Evolutionary conservation across 2,888 invertebrate genomes (phyloP).

Genomic region (Drosophila algonquin): DNA sequence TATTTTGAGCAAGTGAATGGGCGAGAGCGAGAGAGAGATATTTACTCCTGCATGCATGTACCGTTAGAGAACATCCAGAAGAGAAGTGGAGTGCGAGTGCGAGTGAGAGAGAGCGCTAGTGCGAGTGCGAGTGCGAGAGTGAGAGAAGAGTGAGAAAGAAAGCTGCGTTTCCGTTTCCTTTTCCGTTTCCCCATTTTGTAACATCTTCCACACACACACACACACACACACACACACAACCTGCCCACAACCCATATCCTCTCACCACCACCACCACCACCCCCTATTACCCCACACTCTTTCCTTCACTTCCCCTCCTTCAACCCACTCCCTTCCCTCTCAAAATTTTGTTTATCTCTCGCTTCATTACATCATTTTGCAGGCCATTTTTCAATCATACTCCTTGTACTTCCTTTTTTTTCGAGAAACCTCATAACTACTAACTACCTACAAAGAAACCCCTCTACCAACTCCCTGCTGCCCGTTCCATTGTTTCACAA

Average conservation of each 20-base stretch:
- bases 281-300: neutral
- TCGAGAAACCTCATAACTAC: neutral
- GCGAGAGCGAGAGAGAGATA: neutral
- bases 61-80: constrained; percentile 1
- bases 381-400: constrained; percentile 14
- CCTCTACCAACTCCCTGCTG: neutral
- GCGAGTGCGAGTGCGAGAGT: neutral
- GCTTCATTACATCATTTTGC: constrained; percentile 26
- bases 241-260: neutral
- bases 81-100: neutral
- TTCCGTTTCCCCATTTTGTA: neutral
- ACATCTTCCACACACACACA: neutral
- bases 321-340: neutral
- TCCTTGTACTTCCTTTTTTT: neutral
- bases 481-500: neutral
- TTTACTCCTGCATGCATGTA: constrained; percentile 1
- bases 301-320: neutral
- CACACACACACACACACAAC: neutral
- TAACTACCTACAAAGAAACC: neutral
- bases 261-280: neutral
- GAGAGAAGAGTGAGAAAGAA: neutral
- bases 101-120: neutral
- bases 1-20: neutral
- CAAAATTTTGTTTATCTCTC: neutral
- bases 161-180: neutral